Conservation (phyloP, 2,113 vertebrate genomes). For the Tragelaphus strepsiceros region DNA sequence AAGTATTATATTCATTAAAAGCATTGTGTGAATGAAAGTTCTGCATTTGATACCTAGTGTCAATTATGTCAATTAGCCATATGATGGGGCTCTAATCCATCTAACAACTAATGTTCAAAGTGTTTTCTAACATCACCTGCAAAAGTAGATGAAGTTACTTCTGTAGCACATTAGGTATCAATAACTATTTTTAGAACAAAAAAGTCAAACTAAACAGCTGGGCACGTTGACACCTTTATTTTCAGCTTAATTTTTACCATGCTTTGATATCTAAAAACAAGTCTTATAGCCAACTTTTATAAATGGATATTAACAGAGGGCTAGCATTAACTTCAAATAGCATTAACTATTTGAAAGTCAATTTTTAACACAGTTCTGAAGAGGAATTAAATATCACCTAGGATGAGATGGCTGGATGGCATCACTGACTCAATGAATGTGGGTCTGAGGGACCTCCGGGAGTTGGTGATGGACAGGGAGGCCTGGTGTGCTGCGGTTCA, state of each 20-base stretch:
- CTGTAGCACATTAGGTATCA: not conserved
- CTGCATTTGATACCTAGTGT: not conserved
- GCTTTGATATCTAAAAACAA: not conserved
- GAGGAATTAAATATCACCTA: not conserved
- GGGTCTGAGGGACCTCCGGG: no score
- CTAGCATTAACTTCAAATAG: not conserved
- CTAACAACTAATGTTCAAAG: not conserved
- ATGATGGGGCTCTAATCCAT: not conserved
- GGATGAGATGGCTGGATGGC: no score
- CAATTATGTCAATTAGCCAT: not conserved
- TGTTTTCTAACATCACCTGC: not conserved
- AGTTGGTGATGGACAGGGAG: no score
- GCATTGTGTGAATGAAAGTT: not conserved
- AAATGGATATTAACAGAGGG: not conserved
- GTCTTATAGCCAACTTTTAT: not conserved
- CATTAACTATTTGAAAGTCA: not conserved
- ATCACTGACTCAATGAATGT: no score
- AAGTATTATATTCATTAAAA: not conserved
- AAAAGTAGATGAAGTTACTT: not conserved
- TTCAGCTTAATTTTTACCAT: conserved; percentile 23
- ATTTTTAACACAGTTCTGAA: not conserved
- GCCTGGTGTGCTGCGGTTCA: no score
- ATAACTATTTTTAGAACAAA: not conserved
- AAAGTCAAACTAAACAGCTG: not conserved
- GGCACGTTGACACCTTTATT: not conserved